Percentiles rank a stretch among this genome's conserved stretches.
Conservation (phyloP, 2,888 invertebrate species). For the Lasioglossum oenotherae region DNA sequence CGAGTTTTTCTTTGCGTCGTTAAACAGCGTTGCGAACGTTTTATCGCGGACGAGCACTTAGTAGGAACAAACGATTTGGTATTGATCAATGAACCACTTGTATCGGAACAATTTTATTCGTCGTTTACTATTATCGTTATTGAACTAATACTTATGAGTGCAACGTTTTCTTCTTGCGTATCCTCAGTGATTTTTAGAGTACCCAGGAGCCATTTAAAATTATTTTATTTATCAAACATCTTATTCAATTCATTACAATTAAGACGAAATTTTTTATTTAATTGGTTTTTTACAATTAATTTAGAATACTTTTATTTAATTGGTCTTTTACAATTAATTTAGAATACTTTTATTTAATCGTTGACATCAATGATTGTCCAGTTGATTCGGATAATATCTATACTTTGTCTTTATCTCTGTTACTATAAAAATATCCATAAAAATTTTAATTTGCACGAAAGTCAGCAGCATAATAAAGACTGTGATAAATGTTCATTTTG, state of each 20-base stretch:
- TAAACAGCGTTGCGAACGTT: conserved; percentile 1
- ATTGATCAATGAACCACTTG: conserved; percentile 12
- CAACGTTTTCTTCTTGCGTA: neutral
- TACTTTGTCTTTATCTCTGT: too few relatives aligned
- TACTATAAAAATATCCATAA: too few relatives aligned
- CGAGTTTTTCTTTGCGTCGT: conserved; percentile 18
- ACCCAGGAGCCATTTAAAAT: neutral
- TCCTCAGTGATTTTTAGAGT: neutral
- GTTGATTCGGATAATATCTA: neutral
- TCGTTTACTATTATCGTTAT: neutral
- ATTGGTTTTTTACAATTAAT: too few relatives aligned
- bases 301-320: too few relatives aligned
- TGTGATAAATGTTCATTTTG: neutral
- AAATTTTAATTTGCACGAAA: neutral
- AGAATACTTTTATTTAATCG: too few relatives aligned
- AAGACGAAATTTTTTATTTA: neutral
- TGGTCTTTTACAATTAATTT: too few relatives aligned
- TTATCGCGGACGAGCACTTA: conserved; percentile 25
- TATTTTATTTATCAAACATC: too few relatives aligned
- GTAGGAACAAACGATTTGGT: neutral
- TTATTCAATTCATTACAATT: neutral
- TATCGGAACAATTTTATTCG: neutral
- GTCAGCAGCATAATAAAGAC: too few relatives aligned
- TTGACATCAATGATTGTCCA: too few relatives aligned
- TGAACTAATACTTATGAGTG: neutral